These are phyloP conservation scores for Pollimyrus isidori DNA, from an alignment of 2,113 vertebrate species.

Conservation along the genomic window DNA sequence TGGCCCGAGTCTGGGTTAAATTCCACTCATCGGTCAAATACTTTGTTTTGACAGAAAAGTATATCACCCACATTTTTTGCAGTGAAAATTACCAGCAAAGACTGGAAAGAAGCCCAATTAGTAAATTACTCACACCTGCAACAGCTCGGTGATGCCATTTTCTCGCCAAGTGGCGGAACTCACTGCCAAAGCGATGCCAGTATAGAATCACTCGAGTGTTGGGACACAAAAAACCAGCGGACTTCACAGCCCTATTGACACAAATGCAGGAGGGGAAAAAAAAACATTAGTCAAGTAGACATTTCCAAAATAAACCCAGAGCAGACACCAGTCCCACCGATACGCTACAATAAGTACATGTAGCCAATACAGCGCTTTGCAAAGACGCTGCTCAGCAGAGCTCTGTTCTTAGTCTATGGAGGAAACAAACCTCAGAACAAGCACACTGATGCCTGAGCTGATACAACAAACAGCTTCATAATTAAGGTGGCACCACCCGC, in stretches of 20 bases:
- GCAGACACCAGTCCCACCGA: not conserved
- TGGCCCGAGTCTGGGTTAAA: not conserved
- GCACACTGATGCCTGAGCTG: slow-evolving; percentile 13
- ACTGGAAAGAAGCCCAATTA: not conserved
- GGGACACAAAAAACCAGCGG: not conserved
- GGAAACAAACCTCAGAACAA: not conserved
- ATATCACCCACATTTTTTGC: not conserved
- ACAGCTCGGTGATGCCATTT: not conserved
- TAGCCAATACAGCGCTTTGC: not conserved
- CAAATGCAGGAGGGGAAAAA: not conserved
- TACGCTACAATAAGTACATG: not conserved
- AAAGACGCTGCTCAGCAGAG: not conserved
- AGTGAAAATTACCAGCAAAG: not conserved
- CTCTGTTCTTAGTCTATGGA: not conserved
- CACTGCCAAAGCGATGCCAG: not conserved
- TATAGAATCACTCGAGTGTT: not conserved
- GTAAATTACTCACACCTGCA: slow-evolving; percentile 4
- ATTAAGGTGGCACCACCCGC: slow-evolving; percentile 6
- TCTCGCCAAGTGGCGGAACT: not conserved
- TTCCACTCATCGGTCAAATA: not conserved
- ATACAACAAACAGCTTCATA: slow-evolving; percentile 8
- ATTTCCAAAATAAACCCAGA: not conserved
- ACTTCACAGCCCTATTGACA: not conserved
- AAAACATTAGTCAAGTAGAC: not conserved
- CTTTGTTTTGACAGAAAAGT: not conserved